A percentile compares a stretch with the other conserved stretches of the same genome.
Conservation (phyloP, 1,140 invertebrate species). For the Drosophila orosa region DNA sequence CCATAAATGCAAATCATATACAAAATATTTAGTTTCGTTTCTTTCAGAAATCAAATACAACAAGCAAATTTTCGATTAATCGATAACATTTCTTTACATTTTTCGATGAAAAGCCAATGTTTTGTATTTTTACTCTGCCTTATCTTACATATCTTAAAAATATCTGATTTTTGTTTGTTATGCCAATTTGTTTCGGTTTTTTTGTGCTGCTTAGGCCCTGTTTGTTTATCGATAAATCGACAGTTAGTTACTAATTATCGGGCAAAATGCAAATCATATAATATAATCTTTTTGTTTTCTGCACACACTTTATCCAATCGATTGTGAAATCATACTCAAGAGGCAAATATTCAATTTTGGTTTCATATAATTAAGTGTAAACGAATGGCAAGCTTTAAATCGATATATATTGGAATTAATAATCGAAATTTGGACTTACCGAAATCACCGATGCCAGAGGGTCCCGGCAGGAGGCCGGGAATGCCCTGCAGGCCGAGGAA, state of each 20-base stretch:
- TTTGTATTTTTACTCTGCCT: background rate
- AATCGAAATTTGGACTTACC: conserved; percentile 87
- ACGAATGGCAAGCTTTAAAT: conserved; percentile 51
- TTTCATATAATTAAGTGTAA: conserved; percentile 48
- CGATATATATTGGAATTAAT: background rate
- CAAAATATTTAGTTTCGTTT: conserved; percentile 16
- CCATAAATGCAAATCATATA: conserved; percentile 38
- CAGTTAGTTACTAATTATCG: conserved; percentile 61
- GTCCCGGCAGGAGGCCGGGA: conserved; percentile 91
- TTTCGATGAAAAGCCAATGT: conserved; percentile 25
- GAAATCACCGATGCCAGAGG: conserved; percentile 92
- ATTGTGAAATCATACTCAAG: conserved; percentile 73
- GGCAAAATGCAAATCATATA: conserved; percentile 77
- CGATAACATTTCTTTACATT: conserved; percentile 24
- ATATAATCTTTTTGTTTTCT: conserved; percentile 29
- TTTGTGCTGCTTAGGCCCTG: conserved; percentile 9
- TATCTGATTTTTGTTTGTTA: conserved; percentile 41
- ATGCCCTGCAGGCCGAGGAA: conserved; percentile 90
- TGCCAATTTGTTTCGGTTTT: conserved; percentile 45
- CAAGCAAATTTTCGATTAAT: conserved; percentile 41
- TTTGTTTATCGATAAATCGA: conserved; percentile 70
- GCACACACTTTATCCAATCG: conserved; percentile 35
- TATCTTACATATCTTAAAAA: background rate
- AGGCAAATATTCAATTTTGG: conserved; percentile 64
- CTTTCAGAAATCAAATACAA: conserved; percentile 30